These are phyloP conservation scores for Nothobranchius furzeri DNA, from an alignment of 2,113 vertebrate species.

Conservation along the genomic window DNA sequence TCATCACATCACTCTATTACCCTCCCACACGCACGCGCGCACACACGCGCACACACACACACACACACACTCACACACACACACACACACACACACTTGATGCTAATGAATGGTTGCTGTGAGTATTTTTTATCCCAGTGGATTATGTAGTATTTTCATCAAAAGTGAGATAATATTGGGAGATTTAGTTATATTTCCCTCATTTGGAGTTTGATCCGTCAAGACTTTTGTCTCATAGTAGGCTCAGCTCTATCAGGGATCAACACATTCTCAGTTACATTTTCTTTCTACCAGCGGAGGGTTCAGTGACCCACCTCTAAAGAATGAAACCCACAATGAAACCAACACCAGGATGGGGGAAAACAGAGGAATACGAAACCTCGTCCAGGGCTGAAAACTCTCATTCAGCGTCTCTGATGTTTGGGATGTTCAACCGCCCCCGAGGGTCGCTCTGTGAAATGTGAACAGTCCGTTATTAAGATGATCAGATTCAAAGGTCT, in stretches of 20 bases:
- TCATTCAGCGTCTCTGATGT: constrained; percentile 40
- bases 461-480: constrained; percentile 25
- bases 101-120: no score
- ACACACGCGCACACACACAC: no score
- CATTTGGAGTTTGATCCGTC: no score
- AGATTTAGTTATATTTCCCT: no score
- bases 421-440: constrained; percentile 30
- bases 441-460: constrained; percentile 42
- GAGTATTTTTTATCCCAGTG: no score
- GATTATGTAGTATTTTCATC: no score
- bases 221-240: no score
- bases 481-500: constrained; percentile 29
- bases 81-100: no score
- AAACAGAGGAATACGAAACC: constrained; percentile 42
- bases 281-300: not conserved
- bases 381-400: constrained; percentile 31
- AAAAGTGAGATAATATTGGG: no score
- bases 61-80: not conserved
- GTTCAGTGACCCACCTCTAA: constrained; percentile 10
- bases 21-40: no score
- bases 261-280: no score
- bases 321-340: constrained; percentile 12
- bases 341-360: not conserved
- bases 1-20: constrained; percentile 10
- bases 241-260: no score